Evolutionary conservation across 2,888 invertebrate genomes (phyloP).

Genomic region (Gryllus longicercus): DNA sequence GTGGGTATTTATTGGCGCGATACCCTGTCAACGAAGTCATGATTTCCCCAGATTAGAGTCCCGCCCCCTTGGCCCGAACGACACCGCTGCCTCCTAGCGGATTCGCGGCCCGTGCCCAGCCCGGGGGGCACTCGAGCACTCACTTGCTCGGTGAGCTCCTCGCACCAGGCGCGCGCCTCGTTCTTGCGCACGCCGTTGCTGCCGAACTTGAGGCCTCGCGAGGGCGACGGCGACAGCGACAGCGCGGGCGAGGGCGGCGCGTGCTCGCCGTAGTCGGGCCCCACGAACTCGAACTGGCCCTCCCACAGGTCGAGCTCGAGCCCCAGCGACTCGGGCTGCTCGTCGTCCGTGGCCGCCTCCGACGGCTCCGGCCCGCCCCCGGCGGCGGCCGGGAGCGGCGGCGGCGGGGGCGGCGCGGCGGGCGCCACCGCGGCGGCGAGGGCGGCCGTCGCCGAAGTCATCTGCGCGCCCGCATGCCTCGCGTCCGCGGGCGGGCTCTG

Average conservation of each 20-base stretch:
- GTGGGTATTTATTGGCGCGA: too few relatives aligned
- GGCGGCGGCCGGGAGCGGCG: neutral
- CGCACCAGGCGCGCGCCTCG: slow-evolving; percentile 57
- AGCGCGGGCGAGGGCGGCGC: neutral
- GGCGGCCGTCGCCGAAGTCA: neutral
- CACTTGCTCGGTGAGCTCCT: slow-evolving; percentile 62
- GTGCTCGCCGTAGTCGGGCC: slow-evolving; percentile 42
- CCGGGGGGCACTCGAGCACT: slow-evolving; percentile 38
- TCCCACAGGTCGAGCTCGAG: slow-evolving; percentile 86
- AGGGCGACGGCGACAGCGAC: slow-evolving; percentile 18
- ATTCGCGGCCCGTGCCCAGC: too few relatives aligned
- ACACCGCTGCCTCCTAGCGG: too few relatives aligned
- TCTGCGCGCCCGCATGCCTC: neutral
- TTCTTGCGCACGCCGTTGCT: slow-evolving; percentile 56
- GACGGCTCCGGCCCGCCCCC: neutral
- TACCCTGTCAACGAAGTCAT: too few relatives aligned
- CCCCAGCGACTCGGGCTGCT: slow-evolving; percentile 47
- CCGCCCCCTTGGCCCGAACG: too few relatives aligned
- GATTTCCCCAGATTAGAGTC: too few relatives aligned
- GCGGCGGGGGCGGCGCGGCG: neutral
- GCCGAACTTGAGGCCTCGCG: slow-evolving; percentile 24
- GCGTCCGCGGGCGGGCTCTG: neutral
- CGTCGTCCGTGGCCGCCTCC: slow-evolving; percentile 33
- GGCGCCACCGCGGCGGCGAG: neutral
- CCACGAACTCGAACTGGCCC: slow-evolving; percentile 82